Base-by-base conservation (phyloP, 2,888 invertebrate genomes). In the Cryptus viduatorius region DNA sequence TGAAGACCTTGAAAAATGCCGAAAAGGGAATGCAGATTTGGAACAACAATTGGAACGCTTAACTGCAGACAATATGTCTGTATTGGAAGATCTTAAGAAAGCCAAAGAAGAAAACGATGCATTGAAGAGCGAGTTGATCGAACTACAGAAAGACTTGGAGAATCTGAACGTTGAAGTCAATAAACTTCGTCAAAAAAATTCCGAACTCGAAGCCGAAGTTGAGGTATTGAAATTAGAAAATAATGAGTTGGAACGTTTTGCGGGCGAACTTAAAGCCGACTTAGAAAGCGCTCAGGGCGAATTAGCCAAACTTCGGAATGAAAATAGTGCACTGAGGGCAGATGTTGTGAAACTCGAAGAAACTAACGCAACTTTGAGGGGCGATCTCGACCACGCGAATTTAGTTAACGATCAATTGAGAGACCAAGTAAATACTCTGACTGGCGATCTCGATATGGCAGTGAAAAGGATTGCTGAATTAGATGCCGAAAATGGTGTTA, bases 261-360 rank as follows among this genome's bases (percentile, higher is more conserved):
- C 44, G 44, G 44, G 46, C 46, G 69, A 78, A 44, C 65, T 79
- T 19, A 67, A 29, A 75, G 80, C 12, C 12, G 71, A 85, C 67
- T 76, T 85, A 14, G 83, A 68, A 65, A 68, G 71, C 53, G 50
- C 64, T 24, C 79, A 75, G 4, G 24, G 53, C 10, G 76, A 83
- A 79, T 75, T 84, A 73, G 44, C 31, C 31, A 73, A 82, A 19
- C 75, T 84, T 8, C 79, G 44, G 14, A 31, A 72, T 12, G 84
- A 86, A 48, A 76, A 79, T 71, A 64, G 31, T 5, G 53, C 12
- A 4, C 84, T 86, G 46, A 50, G 46, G 37, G 67, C 44, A 14
- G 77, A 87, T 73, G 67, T 82, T 80, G 61, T 1, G 8, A 82
- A 84, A 59, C 80, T 88, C 16, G 76, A 82, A 46, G 76, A 78